Base-by-base conservation (phyloP, 2,888 invertebrate species). In the Cyaniris semiargus region DNA sequence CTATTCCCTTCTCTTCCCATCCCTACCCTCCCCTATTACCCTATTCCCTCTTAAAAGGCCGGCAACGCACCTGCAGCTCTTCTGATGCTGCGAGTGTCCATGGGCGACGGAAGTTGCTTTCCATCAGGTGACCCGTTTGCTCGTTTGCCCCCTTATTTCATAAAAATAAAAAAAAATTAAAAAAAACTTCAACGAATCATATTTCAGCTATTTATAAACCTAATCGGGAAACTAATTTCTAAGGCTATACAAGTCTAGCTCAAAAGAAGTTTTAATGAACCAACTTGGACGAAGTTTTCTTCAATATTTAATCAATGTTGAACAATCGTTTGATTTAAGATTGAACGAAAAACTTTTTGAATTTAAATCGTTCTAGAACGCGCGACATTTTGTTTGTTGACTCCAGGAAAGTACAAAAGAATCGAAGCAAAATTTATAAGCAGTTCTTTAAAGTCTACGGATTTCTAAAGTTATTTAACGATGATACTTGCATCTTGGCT, bases 231-330 rank as follows among this genome's bases (percentile, higher is more conserved):
- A 31, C 66, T 18, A 27, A 66, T 66, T 60, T 71, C 34, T 71
- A 71, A 71, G 34, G 71, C 71, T 31, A 66, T 66, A 66, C 21
- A n/a, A 71, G 70, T 70, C 70, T 70, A 70, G 71, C 34, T 71
- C 34, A 38, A 71, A 71, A 71, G 71, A 71, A 71, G 38, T 71
- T 71, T 71, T 71, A 71, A 71, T 71, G 38, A 71, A 71, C 71
- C 21, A 71, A 71, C 38, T 71, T 38, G 21, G 38, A 18, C 38
- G 38, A 38, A 71, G 71, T 71, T 71, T 71, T 18, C 18, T 70
- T 71, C 71, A 71, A 71, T 71, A 71, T 71, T 71, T 71, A 71
- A 71, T 34, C 71, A 71, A 71, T 38, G 38, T n/a, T 66, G 34
- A 71, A 71, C 71, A 71, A 71, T 71, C 71, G 71, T 38, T 71